phyloP scores from a whole-genome alignment of 2,113 vertebrate genomes.

The Brachyhypopomus gauderio region DNA sequence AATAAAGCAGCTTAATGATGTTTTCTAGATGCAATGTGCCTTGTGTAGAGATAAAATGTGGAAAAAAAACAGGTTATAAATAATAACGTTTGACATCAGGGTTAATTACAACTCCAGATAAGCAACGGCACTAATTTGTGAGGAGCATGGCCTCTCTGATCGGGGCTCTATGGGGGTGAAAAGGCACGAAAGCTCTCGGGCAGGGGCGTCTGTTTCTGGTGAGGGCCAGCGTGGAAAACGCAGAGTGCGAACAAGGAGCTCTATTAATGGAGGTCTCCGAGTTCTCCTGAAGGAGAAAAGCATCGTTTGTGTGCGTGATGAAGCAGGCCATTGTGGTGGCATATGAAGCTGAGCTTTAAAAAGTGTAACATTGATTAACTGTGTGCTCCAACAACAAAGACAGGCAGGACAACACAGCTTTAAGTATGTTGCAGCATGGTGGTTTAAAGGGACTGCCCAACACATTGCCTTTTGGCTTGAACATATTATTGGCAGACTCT shows the following conservation, averaged over 20 bases:
- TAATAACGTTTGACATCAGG: not conserved
- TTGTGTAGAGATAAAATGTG: not conserved
- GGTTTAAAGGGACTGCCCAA: not conserved
- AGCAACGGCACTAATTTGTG: not conserved
- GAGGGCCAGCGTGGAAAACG: constrained; percentile 7
- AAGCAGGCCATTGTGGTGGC: constrained; percentile 9
- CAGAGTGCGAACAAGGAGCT: constrained; percentile 5
- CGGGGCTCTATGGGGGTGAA: not conserved
- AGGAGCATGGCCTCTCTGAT: not conserved
- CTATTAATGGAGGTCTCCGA: constrained; percentile 20
- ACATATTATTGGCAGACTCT: constrained; percentile 21
- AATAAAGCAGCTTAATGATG: too few species aligned
- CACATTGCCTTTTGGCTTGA: constrained; percentile 6
- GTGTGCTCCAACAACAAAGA: constrained; percentile 5
- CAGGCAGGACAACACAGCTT: constrained; percentile 17
- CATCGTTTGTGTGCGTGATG: constrained; percentile 14
- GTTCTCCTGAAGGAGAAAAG: not conserved
- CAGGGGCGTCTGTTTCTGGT: not conserved
- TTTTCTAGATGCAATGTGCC: too few species aligned
- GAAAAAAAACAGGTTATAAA: not conserved
- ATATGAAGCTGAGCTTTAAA: constrained; percentile 10
- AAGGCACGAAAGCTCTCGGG: not conserved
- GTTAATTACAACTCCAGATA: not conserved
- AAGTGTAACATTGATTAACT: constrained; percentile 34
- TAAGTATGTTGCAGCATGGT: constrained; percentile 18